Base-by-base conservation (phyloP, 2,888 invertebrate genomes). In the Tribolium freemani region DNA sequence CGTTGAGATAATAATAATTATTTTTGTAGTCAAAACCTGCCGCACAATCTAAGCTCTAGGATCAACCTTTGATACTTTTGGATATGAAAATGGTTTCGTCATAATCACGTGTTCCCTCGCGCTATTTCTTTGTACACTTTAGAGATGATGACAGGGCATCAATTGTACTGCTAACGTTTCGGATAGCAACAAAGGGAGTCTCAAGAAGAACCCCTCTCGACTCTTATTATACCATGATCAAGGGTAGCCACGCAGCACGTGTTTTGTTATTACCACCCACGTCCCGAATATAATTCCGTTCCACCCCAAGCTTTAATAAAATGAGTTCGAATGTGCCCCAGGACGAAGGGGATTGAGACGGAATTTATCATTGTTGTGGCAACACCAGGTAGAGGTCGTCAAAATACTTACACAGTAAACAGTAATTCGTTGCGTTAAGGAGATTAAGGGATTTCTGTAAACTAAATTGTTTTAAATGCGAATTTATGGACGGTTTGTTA, bases 131-230 rank as follows among this genome's bases (percentile, higher is more conserved):
- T 75, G 66, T 74, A 45, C 45, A 48, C 48, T 57, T 50, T 67
- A 67, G 46, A 67, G 73, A 69, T 75, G 71, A 71, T 72, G 75
- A 75, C 75, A 71, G 64, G 70, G 69, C 73, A 69, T 73, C 73
- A 75, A 75, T 75, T 75, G 75, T 75, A 67, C 75, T 58, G 70
- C 58, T 73, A 73, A 75, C 71, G 73, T 61, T 73, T 58, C 67
- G 71, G 74, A 69, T 74, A 69, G 71, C 70, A 70, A 75, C 75
- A 75, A 73, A 71, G 68, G 50, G 60, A 53, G 58, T 11, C 21
- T 54, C 38, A 61, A 71, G 73, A 61, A 71, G 67, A 66, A 70
- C 70, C 69, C 71, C 72, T 73, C 73, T 67, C 26, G 64, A 71
- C 71, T 61, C 56, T 75, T 73, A 73, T 75, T 73, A 73, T 64